Conservation (phyloP, 2,113 vertebrate genomes). For the Labeo rohita region DNA sequence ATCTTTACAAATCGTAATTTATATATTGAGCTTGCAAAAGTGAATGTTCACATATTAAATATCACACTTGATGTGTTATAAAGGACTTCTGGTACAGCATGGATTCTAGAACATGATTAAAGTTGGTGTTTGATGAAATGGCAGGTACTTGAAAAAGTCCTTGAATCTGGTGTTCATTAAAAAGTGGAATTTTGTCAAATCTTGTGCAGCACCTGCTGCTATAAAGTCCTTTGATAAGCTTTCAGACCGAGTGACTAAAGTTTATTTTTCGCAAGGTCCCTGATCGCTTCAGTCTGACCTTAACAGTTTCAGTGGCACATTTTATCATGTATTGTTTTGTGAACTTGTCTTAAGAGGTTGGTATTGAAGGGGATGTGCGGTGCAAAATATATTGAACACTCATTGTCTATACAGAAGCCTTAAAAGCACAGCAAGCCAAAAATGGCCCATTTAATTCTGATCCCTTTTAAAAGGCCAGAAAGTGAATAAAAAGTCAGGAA, state of each 20-base stretch:
- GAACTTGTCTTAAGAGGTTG: neutral
- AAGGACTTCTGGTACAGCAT: neutral
- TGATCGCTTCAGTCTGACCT: neutral
- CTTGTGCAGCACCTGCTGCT: neutral
- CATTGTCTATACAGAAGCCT: neutral
- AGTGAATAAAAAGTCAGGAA: neutral
- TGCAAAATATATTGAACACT: neutral
- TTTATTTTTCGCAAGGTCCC: neutral
- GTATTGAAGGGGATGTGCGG: neutral
- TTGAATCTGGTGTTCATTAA: neutral
- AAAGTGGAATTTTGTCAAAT: neutral
- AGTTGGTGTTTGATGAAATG: neutral
- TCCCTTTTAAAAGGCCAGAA: neutral
- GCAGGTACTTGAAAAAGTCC: neutral
- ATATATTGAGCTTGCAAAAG: neutral
- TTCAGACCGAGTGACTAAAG: neutral
- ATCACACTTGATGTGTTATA: neutral
- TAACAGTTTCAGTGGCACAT: neutral
- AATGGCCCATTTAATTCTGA: neutral
- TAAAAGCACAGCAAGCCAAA: neutral
- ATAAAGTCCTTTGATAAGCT: neutral
- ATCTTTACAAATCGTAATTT: neutral
- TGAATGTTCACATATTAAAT: neutral
- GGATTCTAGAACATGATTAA: neutral
- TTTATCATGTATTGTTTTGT: neutral